Evolutionary conservation across 2,888 invertebrate genomes (phyloP).

Genomic region (Gymnosoma rotundatum): DNA sequence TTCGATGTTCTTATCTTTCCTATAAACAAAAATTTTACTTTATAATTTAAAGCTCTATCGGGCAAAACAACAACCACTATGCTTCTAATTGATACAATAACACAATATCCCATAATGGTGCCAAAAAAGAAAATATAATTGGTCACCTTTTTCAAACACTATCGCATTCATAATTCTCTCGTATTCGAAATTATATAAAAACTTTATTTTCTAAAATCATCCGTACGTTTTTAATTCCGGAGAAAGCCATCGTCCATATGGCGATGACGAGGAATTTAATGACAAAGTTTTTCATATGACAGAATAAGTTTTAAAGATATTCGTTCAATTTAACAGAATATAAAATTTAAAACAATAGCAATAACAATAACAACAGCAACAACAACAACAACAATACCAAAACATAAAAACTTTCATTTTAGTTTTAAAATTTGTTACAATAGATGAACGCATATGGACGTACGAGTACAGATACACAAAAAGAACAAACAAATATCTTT

Average conservation of each 20-base stretch:
- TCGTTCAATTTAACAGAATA: constrained; percentile 29
- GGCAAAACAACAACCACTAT: too few species aligned
- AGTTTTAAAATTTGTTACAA: constrained; percentile 53
- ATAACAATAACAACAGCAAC: background rate
- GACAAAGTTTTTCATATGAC: constrained; percentile 56
- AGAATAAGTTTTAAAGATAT: constrained; percentile 21
- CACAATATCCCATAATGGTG: too few species aligned
- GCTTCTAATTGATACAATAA: too few species aligned
- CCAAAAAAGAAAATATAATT: background rate
- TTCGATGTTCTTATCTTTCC: too few species aligned
- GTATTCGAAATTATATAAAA: too few species aligned
- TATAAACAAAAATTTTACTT: too few species aligned
- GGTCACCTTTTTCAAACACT: background rate
- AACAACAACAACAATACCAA: background rate
- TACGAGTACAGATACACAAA: background rate
- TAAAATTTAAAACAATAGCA: constrained; percentile 10
- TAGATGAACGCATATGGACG: constrained; percentile 14
- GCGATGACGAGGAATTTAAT: constrained; percentile 37
- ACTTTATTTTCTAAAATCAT: too few species aligned
- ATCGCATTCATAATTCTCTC: too few species aligned
- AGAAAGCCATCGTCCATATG: constrained; percentile 6
- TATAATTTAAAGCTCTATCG: too few species aligned
- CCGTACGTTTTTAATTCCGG: background rate
- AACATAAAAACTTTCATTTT: constrained; percentile 46
- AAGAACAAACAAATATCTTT: constrained; percentile 32